These are phyloP conservation scores for Pachypanchax playfairii DNA, from an alignment of 2,113 vertebrate genomes.

Conservation along the genomic window DNA sequence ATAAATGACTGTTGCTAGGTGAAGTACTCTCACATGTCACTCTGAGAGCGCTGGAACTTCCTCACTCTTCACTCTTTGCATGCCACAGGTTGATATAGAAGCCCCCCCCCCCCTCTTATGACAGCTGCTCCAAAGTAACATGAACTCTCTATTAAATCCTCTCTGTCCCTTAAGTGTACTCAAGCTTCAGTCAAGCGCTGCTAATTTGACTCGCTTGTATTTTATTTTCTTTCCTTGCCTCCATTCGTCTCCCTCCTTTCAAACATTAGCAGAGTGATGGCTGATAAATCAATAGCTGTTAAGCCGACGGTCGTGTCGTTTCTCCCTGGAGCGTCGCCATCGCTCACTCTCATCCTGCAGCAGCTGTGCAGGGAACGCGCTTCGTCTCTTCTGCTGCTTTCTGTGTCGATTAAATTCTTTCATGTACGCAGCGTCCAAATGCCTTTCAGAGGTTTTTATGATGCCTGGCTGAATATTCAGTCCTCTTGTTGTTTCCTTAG, in stretches of 20 bases:
- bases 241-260: conserved; percentile 37
- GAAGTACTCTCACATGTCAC: neutral
- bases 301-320: conserved; percentile 23
- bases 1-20: neutral
- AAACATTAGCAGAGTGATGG: conserved; percentile 4
- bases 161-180: conserved; percentile 57
- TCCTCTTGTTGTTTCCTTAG: too few relatives aligned
- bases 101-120: conserved; percentile 14
- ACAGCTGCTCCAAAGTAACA: conserved; percentile 53
- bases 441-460: too few relatives aligned
- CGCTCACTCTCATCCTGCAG: conserved; percentile 40
- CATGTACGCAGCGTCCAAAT: too few relatives aligned
- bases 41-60: too few relatives aligned
- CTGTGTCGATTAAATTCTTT: too few relatives aligned
- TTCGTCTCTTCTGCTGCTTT: conserved; percentile 6
- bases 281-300: conserved; percentile 59
- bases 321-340: conserved; percentile 36
- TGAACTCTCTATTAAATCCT: conserved; percentile 48
- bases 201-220: conserved; percentile 38
- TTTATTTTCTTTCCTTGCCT: neutral
- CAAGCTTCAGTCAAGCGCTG: conserved; percentile 45
- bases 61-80: conserved; percentile 28
- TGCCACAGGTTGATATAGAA: conserved; percentile 50
- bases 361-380: conserved; percentile 34
- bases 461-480: too few relatives aligned